Percentiles rank a stretch among this genome's conserved stretches.
phyloP scores from a whole-genome alignment of 2,797 vertebrate species.

The Gambusia yucatana region DNA sequence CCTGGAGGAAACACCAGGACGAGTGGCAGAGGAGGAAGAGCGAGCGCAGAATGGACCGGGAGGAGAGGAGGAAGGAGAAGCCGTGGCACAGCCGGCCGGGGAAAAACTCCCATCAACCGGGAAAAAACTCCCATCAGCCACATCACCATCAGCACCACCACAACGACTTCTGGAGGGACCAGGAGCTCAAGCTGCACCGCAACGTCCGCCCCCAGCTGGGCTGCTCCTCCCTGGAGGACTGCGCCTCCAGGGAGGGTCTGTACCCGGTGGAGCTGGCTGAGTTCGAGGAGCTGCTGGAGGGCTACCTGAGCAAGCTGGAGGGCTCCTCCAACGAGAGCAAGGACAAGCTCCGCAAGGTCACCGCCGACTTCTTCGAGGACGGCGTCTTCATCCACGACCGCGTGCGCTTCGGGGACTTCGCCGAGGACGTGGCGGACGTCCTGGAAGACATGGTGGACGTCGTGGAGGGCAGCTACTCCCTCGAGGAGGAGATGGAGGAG shows the following conservation, averaged over 20 bases:
- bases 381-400: slow-evolving; percentile 78
- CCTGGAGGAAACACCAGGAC: slow-evolving; percentile 76
- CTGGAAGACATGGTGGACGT: slow-evolving; percentile 82
- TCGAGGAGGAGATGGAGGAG: slow-evolving; percentile 84
- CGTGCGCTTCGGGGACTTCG: slow-evolving; percentile 77
- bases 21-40: slow-evolving; percentile 80
- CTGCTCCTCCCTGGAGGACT: slow-evolving; percentile 71
- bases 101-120: slow-evolving; percentile 36
- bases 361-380: slow-evolving; percentile 70
- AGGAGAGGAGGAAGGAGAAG: slow-evolving; percentile 78
- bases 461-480: slow-evolving; percentile 61
- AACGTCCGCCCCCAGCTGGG: slow-evolving; percentile 61
- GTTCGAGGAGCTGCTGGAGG: slow-evolving; percentile 79
- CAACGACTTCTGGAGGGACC: slow-evolving; percentile 78
- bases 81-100: slow-evolving; percentile 63
- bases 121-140: slow-evolving; percentile 26
- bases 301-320: slow-evolving; percentile 81
- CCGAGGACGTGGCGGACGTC: slow-evolving; percentile 80
- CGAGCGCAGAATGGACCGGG: slow-evolving; percentile 73
- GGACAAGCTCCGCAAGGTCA: slow-evolving; percentile 70
- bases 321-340: slow-evolving; percentile 63
- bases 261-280: slow-evolving; percentile 76
- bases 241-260: slow-evolving; percentile 78
- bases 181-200: slow-evolving; percentile 76
- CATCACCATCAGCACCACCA: slow-evolving; percentile 52